Percentiles rank a stretch among this genome's conserved stretches.
Conservation (phyloP, 2,888 invertebrate genomes). For the Panzeria rudis region DNA sequence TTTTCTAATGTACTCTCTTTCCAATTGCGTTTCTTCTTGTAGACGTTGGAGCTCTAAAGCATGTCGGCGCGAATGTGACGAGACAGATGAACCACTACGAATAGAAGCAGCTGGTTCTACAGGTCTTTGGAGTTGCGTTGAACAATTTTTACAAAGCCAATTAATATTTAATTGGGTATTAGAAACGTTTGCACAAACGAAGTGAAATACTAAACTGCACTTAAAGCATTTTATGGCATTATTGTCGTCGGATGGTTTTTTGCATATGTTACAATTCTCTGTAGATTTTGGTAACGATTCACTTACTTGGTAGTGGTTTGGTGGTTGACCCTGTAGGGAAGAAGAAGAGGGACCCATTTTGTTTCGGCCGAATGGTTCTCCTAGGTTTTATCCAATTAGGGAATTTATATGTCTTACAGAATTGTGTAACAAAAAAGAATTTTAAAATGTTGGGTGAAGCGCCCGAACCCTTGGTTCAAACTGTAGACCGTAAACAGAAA, state of each 20-base stretch:
- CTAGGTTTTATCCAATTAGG: slow-evolving; percentile 5
- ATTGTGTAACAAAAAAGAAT: slow-evolving; percentile 6
- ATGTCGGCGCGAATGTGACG: neutral
- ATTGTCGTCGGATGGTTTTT: neutral
- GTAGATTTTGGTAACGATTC: neutral
- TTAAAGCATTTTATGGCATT: slow-evolving; percentile 20
- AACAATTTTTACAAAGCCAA: no score
- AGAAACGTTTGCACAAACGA: neutral
- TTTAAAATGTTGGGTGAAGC: no score
- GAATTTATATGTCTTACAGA: neutral
- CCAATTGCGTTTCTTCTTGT: slow-evolving; percentile 34
- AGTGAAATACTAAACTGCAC: slow-evolving; percentile 21
- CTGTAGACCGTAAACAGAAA: no score
- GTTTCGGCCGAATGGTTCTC: slow-evolving; percentile 9
- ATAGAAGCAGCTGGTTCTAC: neutral
- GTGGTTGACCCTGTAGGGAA: slow-evolving; percentile 49
- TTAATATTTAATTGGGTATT: no score
- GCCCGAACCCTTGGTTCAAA: no score
- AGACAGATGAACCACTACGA: slow-evolving; percentile 17
- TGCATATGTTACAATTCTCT: slow-evolving; percentile 8
- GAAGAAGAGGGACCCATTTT: slow-evolving; percentile 32
- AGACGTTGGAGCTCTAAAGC: slow-evolving; percentile 22
- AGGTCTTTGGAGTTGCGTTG: neutral
- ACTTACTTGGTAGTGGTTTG: neutral
- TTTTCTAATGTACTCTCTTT: slow-evolving; percentile 16